phyloP scores from a whole-genome alignment of 2,113 vertebrate genomes.

The Laterallus jamaicensis region DNA sequence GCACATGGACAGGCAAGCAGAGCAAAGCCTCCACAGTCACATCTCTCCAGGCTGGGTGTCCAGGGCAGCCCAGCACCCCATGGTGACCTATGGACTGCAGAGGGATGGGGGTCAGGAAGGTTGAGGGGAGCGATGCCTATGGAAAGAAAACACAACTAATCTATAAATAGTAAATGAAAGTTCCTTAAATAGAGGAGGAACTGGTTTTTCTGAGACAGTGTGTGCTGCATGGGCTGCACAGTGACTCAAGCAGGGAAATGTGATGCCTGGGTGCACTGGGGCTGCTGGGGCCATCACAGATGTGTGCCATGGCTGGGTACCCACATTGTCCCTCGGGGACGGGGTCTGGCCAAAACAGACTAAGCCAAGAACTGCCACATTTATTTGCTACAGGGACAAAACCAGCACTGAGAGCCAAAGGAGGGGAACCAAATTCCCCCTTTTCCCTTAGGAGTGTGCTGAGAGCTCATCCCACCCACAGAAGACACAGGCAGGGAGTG shows the following conservation, averaged over 20 bases:
- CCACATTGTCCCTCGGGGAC: not conserved
- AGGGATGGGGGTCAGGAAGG: not conserved
- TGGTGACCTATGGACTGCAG: accelerated
- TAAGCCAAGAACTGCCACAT: not conserved
- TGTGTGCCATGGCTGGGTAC: not conserved
- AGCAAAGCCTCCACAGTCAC: not conserved
- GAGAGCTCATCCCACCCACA: not conserved
- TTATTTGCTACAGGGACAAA: not conserved
- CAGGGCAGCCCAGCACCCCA: not conserved
- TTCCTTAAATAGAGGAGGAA: not conserved
- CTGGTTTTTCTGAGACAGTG: accelerated
- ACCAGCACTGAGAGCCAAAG: not conserved
- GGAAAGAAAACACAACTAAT: not conserved
- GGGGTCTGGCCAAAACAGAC: not conserved
- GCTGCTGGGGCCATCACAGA: not conserved
- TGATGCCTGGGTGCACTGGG: not conserved
- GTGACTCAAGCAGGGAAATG: not conserved
- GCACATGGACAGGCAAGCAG: not conserved
- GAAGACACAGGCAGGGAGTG: not conserved
- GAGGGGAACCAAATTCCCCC: not conserved
- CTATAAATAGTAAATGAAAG: not conserved
- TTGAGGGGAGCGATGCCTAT: not conserved
- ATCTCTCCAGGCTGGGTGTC: not conserved
- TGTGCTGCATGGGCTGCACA: not conserved
- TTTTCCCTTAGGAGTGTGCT: not conserved